These are phyloP conservation scores for Gorsachius magnificus DNA, from an alignment of 2,797 vertebrate genomes.

Conservation along the genomic window DNA sequence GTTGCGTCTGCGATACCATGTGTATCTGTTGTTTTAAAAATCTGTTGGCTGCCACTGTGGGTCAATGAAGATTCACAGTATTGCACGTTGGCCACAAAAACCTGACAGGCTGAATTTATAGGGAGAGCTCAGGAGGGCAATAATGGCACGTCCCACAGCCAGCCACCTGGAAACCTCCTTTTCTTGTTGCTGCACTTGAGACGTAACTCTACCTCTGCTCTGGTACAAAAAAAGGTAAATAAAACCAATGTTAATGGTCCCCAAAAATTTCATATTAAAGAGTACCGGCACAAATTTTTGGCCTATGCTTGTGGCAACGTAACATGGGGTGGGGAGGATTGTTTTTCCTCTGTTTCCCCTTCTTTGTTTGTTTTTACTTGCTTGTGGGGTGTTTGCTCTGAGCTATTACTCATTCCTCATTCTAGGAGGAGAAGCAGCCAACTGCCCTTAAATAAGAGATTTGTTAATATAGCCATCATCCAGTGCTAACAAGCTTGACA, in stretches of 20 bases:
- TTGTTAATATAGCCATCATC: neutral
- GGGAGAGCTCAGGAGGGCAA: neutral
- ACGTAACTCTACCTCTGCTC: neutral
- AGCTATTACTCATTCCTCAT: neutral
- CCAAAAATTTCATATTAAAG: neutral
- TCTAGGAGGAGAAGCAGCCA: neutral
- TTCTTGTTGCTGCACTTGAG: neutral
- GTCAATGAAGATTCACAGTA: neutral
- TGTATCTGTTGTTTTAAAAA: neutral
- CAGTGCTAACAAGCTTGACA: neutral
- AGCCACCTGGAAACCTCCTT: neutral
- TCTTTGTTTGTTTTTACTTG: neutral
- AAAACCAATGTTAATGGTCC: neutral
- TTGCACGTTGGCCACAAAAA: neutral
- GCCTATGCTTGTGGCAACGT: fast-evolving
- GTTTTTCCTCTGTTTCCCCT: neutral
- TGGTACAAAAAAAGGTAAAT: fast-evolving
- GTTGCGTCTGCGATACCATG: fast-evolving
- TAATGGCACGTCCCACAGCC: fast-evolving
- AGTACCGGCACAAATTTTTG: neutral
- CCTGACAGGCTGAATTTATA: neutral
- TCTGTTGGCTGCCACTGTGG: neutral
- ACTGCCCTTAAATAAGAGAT: neutral
- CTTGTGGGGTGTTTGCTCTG: neutral
- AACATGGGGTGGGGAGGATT: neutral